Conservation (phyloP, 2,888 invertebrate species). For the Protophormia terraenovae region DNA sequence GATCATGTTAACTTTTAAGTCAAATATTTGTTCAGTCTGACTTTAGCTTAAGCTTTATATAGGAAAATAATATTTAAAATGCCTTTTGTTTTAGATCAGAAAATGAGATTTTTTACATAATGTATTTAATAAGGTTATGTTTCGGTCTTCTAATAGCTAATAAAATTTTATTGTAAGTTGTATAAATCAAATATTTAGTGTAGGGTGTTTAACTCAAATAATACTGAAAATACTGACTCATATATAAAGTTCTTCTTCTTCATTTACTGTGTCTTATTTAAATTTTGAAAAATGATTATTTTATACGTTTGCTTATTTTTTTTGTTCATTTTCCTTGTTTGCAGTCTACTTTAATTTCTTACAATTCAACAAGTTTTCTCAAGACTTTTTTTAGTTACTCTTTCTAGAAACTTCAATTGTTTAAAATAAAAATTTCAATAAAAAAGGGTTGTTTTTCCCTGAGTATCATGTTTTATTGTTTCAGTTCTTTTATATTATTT, state of each 20-base stretch:
- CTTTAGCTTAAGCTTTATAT: too few species aligned
- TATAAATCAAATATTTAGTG: too few species aligned
- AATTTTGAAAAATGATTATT: constrained; percentile 20
- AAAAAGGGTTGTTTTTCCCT: constrained; percentile 25
- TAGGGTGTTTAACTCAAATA: background rate
- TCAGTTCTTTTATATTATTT: constrained; percentile 1
- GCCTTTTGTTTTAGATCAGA: too few species aligned
- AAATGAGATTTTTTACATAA: too few species aligned
- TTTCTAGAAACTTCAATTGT: background rate
- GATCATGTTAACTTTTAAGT: too few species aligned
- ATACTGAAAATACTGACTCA: constrained; percentile 39
- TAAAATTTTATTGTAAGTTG: too few species aligned
- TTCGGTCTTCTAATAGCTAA: too few species aligned
- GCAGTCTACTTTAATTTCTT: background rate
- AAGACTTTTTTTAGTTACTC: background rate
- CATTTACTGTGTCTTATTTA: background rate
- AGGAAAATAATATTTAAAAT: too few species aligned
- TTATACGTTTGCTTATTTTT: constrained; percentile 8
- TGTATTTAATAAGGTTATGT: too few species aligned
- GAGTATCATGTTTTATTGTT: background rate
- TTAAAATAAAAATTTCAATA: background rate
- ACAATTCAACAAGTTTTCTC: constrained; percentile 27
- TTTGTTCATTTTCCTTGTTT: background rate
- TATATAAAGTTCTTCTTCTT: background rate
- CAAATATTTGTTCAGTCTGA: too few species aligned